Conservation (phyloP, 2,888 invertebrate species). For the Schizaphis graminum region DNA sequence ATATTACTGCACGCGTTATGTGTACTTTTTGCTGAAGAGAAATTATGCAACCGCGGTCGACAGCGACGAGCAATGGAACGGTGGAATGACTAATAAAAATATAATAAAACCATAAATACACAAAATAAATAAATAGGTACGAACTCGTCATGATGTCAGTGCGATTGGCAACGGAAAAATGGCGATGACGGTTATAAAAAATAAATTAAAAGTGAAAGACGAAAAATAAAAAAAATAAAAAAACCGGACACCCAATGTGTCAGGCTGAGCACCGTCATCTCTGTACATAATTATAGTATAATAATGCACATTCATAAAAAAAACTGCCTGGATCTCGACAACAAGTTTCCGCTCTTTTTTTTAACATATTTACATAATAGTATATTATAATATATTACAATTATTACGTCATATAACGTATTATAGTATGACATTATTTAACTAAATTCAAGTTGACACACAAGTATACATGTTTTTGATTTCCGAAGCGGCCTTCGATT, state of each 20-base stretch:
- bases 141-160: background rate
- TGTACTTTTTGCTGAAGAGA: background rate
- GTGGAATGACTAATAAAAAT: background rate
- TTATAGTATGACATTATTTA: background rate
- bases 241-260: background rate
- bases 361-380: background rate
- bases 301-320: background rate
- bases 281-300: background rate
- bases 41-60: constrained; percentile 21
- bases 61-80: background rate
- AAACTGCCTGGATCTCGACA: background rate
- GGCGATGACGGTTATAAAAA: background rate
- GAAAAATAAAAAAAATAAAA: background rate
- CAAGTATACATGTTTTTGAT: background rate
- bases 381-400: background rate
- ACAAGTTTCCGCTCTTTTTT: background rate
- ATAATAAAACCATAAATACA: background rate
- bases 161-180: background rate
- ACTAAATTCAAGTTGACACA: background rate
- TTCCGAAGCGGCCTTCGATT: background rate
- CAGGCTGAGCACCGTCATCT: background rate
- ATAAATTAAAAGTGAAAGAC: background rate
- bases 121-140: background rate
- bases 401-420: background rate
- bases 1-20: background rate